A percentile compares a stretch with the other conserved stretches of the same genome.
phyloP scores from a whole-genome alignment of 1,140 invertebrate genomes.

The Scaptomyza hsui region DNA sequence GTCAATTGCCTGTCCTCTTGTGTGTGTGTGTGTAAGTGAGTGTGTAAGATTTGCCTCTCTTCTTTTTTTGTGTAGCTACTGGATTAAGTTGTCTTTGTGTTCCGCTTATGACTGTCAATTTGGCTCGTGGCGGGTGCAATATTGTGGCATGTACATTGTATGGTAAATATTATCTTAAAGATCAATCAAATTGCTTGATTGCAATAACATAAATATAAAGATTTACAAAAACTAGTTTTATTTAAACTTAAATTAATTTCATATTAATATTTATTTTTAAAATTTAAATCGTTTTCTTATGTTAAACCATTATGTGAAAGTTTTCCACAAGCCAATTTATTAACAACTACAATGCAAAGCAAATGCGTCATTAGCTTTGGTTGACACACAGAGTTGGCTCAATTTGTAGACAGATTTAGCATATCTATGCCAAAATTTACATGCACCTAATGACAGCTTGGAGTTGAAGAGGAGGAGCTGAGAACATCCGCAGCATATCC shows the following conservation, averaged over 20 bases:
- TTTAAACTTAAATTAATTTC: too few relatives aligned
- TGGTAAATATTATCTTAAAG: not conserved
- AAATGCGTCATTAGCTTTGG: slow-evolving; percentile 14
- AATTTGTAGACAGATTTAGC: slow-evolving; percentile 27
- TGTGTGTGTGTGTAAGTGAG: slow-evolving; percentile 19
- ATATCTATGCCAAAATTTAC: slow-evolving; percentile 59
- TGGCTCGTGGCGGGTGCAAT: not conserved
- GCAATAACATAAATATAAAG: too few relatives aligned
- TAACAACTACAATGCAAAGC: not conserved
- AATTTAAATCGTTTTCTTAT: too few relatives aligned
- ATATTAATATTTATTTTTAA: too few relatives aligned
- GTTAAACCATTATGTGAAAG: too few relatives aligned
- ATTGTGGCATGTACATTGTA: not conserved
- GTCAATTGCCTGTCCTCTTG: slow-evolving; percentile 57
- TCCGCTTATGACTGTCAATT: slow-evolving; percentile 14
- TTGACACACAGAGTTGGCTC: not conserved
- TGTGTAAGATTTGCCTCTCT: not conserved
- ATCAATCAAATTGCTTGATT: too few relatives aligned
- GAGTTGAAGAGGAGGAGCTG: not conserved
- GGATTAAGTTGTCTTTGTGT: slow-evolving; percentile 28
- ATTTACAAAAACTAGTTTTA: too few relatives aligned
- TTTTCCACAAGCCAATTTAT: not conserved
- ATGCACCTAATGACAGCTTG: slow-evolving; percentile 44
- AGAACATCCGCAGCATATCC: slow-evolving; percentile 47
- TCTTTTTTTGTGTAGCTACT: slow-evolving; percentile 8